Base-by-base conservation (phyloP, 2,888 invertebrate genomes). In the Drosophila mercatorum region DNA sequence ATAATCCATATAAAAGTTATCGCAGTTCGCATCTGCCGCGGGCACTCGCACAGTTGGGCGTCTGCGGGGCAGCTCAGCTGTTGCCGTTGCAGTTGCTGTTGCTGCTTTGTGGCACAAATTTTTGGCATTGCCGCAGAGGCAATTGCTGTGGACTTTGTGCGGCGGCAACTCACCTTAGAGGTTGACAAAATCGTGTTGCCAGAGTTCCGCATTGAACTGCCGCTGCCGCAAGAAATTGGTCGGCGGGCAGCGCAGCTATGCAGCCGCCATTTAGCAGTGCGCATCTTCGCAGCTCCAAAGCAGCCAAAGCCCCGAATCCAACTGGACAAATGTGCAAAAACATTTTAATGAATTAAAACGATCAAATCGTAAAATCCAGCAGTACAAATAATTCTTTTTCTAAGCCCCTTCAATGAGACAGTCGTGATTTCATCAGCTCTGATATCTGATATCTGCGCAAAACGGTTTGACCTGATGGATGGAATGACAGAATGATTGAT, bases 181-280 rank as follows among this genome's bases (percentile, higher is more conserved):
- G 72, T 83, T 89, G 89, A 89, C 89, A 84, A 89, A 83, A 81
- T 89, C 89, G 89, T 83, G 83, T 83, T 58, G 67, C 79, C 62
- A 22, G 60, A 88, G 83, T 83, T 88, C 83, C 83, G 83, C 83
- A 89, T 83, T 89, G 89, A 89, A 75, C 75, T 71, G 87, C 70
- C 22, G 77, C 49, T 71, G 87, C 70, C 22, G 77, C 49, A 58
- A 78, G 67, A 69, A 75, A 80, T 83, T 81, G 84, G 53, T 70
- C 60, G 79, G 81, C 87, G 80, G 68, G 68, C 77, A 72, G 72
- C 46, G 55, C 40, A 83, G 66, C 87, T 78, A 88, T 83, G 83
- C 87, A 59, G 49, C 28, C 62, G 46, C 67, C 55, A 38, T 40
- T 31, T 59, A 53, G 67, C 43, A 58, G 66, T 56, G 60, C 60